These are phyloP conservation scores for Zaprionus taronus DNA, from an alignment of 1,140 invertebrate species.

Conservation along the genomic window DNA sequence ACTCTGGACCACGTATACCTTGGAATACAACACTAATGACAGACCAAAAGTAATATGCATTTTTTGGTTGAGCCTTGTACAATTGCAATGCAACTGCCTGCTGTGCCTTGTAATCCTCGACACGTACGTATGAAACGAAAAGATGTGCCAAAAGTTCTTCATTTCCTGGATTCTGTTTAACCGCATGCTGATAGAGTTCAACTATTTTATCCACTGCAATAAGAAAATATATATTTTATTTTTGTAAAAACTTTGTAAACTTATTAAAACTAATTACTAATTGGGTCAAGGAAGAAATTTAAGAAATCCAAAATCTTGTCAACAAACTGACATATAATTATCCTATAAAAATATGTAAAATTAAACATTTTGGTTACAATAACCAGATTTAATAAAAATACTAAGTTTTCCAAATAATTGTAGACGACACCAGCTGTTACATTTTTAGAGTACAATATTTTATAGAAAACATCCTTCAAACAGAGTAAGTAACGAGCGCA, in stretches of 20 bases:
- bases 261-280: not conserved
- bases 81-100: conserved; percentile 94
- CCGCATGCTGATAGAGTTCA: conserved; percentile 94
- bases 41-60: conserved; percentile 99
- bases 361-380: too few relatives aligned
- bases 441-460: too few relatives aligned
- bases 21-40: conserved; percentile 97
- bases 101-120: conserved; percentile 96
- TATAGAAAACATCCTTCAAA: not conserved
- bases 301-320: too few relatives aligned
- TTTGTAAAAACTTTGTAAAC: not conserved
- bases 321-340: too few relatives aligned
- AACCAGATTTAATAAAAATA: too few relatives aligned
- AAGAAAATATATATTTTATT: conserved; percentile 21
- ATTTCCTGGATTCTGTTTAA: conserved; percentile 92
- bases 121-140: conserved; percentile 97
- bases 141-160: conserved; percentile 97
- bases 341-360: too few relatives aligned
- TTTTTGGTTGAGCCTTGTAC: conserved; percentile 96
- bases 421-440: too few relatives aligned
- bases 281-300: too few relatives aligned
- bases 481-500: conserved; percentile 15
- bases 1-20: conserved; percentile 84
- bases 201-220: conserved; percentile 94
- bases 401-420: too few relatives aligned